phyloP scores from a whole-genome alignment of 2,113 vertebrate species.

The Pogonocichla stellata region DNA sequence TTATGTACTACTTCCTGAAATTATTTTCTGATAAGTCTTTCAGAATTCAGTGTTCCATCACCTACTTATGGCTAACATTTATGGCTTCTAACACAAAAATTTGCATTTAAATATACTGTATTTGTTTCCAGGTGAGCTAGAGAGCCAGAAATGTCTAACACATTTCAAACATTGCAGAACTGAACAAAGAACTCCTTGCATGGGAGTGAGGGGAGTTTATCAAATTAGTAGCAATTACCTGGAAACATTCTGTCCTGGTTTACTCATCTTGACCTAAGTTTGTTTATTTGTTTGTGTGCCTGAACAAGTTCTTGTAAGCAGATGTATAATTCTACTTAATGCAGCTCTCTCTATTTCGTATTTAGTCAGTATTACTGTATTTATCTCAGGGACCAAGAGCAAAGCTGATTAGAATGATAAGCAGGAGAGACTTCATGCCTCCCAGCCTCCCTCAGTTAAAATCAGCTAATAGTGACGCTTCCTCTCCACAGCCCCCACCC shows the following conservation, averaged over 20 bases:
- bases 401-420: slow-evolving; percentile 57
- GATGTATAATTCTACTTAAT: background rate
- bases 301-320: background rate
- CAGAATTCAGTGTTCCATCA: background rate
- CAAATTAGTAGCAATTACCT: background rate
- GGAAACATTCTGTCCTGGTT: background rate
- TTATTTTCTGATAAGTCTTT: background rate
- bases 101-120: background rate
- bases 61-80: background rate
- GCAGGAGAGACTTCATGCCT: background rate
- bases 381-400: slow-evolving; percentile 1
- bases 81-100: background rate
- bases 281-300: background rate
- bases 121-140: background rate
- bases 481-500: background rate
- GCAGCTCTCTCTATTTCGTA: background rate
- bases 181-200: background rate
- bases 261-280: background rate
- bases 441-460: background rate
- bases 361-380: slow-evolving; percentile 35
- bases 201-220: background rate
- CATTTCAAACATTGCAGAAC: background rate
- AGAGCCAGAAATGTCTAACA: background rate
- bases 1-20: background rate
- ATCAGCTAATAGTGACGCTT: slow-evolving; percentile 6